Base-by-base conservation (phyloP, 2,113 vertebrate species). In the Zosterops hypoxanthus region DNA sequence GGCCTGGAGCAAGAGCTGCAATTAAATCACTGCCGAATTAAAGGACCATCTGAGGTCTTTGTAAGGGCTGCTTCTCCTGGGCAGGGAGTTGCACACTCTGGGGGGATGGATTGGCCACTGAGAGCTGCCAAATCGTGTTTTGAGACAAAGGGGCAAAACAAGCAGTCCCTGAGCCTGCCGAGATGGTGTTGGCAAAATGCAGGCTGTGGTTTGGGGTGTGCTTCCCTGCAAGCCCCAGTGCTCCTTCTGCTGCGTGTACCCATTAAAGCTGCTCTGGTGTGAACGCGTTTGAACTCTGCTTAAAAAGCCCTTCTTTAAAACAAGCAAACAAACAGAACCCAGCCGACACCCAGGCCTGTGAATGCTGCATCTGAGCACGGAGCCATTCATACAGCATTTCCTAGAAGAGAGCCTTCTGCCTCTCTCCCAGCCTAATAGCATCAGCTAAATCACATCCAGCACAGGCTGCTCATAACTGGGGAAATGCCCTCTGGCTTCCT, bases 1-100 rank as follows among this genome's bases (percentile, higher is more conserved):
- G 72, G 81, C 94, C 82, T 46, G 72, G 69, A 90, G 90, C 88
- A 88, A 93, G 49, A 75, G 89, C 88, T 95, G 93, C 77, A 94
- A 76, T 79, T 86, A 82, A 88, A 93, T 88, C 16, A 3, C 86
- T 84, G 88, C 77, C 0, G 23, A 80, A 75, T 84, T 79, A 68
- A 90, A 86, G 92, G 92, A 88, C 88, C 82, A 61, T 90, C 91
- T n/a, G 80, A 95, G 80, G 79, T 73, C 80, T 82, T 93, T 93
- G 64, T 84, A 14, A 81, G 77, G 76, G 50, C 77, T 87, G 73
- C 82, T 91, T 88, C 89, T 91, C 44, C 68, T 71, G 80, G 88
- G 85, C 57, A 64, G 79, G 65, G 91, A 88, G 44, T 88, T 94
- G 82, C 79, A 52, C 83, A n/a, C 83, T 78, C 77, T 39, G 33